Evolutionary conservation across 2,113 vertebrate species (phyloP), one percentile per base, ranked within the genome.

Genomic region (Hydrolagus affinis): DNA sequence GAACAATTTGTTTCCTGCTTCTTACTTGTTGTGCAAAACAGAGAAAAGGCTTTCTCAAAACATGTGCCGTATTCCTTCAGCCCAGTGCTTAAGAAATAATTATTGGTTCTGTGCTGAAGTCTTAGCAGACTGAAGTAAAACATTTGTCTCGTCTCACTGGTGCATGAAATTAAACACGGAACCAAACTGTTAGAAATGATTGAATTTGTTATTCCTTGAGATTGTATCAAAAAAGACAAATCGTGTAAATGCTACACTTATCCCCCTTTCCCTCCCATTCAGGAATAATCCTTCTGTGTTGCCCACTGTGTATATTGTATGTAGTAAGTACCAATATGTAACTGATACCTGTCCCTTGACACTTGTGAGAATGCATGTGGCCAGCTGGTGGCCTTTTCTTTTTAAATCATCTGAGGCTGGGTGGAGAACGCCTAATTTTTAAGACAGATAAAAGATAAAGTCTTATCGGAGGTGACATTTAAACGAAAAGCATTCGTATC

Each of bases 311-410:
- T 83, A 83, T 68, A 68, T 60, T 83, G 78, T 83, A 32, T 62
- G 57, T 80, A 80, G n/a, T 62, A 80, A 25, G 59, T 60, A 56
- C 76, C 59, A 28, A 28, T 80, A 62, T 64, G 59, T 80, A 60
- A 80, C 73, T 7, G 25, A 83, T 68, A 64, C 60, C 62, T 83
- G 60, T 83, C 25, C 19, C 78, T 66, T 66, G 30, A 83, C 60
- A 66, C 78, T 83, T 83, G 78, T 83, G 60, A 83, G 78, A 64
- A 66, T 83, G 78, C 78, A 83, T 83, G 78, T 66, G 78, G 78
- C 78, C 78, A 56, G 73, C 73, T 56, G 73, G 73, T 75, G 73
- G 73, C 44, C 73, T 30, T 19, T 75, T 75, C 56, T 4, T 75
- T 75, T 75, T 32, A 66, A 66, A 66, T 30, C 60, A 62, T 66